A percentile compares a stretch with the other conserved stretches of the same genome.
These are phyloP conservation scores for Anomalospiza imberbis DNA, from an alignment of 2,797 vertebrate genomes.

Conservation along the genomic window DNA sequence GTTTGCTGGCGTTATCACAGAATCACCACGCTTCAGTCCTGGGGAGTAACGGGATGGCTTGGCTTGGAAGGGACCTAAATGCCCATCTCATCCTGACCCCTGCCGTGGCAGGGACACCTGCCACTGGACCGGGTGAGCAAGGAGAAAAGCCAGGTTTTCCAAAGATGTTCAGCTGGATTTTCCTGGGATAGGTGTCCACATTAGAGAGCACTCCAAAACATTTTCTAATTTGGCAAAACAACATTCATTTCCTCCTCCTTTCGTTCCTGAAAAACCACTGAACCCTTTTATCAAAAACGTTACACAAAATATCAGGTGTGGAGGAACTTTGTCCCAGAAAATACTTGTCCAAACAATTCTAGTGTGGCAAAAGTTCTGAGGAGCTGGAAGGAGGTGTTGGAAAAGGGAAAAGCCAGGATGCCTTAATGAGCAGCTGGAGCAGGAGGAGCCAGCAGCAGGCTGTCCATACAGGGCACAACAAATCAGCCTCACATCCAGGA, in stretches of 20 bases:
- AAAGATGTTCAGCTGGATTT: neutral
- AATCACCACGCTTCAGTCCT: fast-evolving
- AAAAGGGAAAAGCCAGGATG: neutral
- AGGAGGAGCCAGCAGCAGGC: neutral
- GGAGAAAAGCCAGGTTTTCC: neutral
- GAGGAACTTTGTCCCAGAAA: neutral
- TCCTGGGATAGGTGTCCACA: neutral
- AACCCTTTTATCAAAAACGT: neutral
- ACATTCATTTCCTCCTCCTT: neutral
- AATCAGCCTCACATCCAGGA: neutral
- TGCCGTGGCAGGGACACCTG: neutral
- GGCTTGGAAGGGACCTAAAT: neutral
- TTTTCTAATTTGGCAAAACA: neutral
- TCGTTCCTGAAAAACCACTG: neutral
- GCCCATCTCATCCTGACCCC: neutral
- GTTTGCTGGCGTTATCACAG: neutral
- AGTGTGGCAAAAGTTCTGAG: constrained; percentile 25
- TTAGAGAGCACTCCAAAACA: neutral
- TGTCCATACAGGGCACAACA: neutral
- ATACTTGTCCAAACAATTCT: neutral
- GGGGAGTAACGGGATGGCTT: no score
- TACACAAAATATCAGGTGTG: neutral
- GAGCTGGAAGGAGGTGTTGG: neutral
- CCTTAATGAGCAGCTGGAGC: neutral
- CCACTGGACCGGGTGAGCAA: neutral